These are phyloP conservation scores for Cynopterus sphinx DNA, from an alignment of 2,797 vertebrate species.

Conservation along the genomic window DNA sequence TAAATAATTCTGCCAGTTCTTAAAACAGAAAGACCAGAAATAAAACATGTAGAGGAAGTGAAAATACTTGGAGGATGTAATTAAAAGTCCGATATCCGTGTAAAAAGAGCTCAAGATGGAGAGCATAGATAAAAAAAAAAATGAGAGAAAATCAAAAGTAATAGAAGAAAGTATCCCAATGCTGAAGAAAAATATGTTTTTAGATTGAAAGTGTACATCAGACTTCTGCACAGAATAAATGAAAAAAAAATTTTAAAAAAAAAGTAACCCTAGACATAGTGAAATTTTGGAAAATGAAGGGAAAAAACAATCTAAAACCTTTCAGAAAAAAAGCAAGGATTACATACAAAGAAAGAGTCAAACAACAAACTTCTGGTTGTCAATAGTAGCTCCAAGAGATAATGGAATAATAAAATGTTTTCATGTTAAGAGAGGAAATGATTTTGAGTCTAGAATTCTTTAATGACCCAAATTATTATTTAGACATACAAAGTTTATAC, in stretches of 20 bases:
- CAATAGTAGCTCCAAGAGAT: not conserved
- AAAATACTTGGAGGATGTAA: not conserved
- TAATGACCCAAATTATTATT: not conserved
- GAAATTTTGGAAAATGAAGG: not conserved
- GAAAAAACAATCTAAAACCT: not conserved
- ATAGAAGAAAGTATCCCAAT: not conserved
- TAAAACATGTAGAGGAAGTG: not conserved
- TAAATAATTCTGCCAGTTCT: not conserved
- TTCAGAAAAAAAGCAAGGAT: not conserved
- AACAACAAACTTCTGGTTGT: not conserved
- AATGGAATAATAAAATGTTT: not conserved
- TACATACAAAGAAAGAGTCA: not conserved
- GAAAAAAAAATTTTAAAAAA: not conserved
- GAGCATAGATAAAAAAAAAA: not conserved
- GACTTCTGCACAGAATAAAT: not conserved
- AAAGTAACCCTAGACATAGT: not conserved
- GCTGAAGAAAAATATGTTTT: not conserved
- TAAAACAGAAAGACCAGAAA: not conserved
- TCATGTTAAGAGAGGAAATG: not conserved
- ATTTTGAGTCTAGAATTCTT: not conserved
- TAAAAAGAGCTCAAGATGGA: not conserved
- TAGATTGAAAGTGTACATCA: not conserved
- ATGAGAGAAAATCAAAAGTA: not conserved
- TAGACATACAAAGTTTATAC: not conserved
- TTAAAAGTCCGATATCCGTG: not conserved